A percentile compares a stretch with the other conserved stretches of the same genome.
Conservation (phyloP, 2,888 invertebrate species). For the Isotomurus palustris region DNA sequence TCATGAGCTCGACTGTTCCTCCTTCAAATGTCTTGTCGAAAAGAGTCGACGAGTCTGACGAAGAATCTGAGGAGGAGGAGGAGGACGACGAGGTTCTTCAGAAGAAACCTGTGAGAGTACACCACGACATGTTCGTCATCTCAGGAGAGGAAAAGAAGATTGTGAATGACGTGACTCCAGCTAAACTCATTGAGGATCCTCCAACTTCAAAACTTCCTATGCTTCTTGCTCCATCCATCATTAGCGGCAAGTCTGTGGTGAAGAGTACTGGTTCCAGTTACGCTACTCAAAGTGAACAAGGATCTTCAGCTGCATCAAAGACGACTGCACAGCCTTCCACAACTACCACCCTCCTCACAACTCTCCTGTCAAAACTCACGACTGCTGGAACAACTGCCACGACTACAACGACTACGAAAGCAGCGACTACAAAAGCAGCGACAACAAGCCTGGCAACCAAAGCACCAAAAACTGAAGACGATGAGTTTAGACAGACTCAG, state of each 20-base stretch:
- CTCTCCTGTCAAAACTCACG: too few relatives aligned
- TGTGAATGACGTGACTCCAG: slow-evolving; percentile 6
- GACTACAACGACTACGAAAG: slow-evolving; percentile 13
- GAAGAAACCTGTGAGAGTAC: slow-evolving; percentile 26
- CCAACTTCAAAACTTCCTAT: slow-evolving; percentile 13
- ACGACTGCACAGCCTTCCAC: slow-evolving; percentile 23
- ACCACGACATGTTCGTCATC: slow-evolving; percentile 36
- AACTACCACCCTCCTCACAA: slow-evolving; percentile 17
- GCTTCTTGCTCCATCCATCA: slow-evolving; percentile 26
- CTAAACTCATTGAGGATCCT: background rate
- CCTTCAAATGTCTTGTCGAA: slow-evolving; percentile 5
- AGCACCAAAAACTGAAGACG: slow-evolving; percentile 15
- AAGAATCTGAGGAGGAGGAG: slow-evolving; percentile 25
- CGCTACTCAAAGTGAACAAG: slow-evolving; percentile 3
- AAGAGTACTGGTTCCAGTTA: slow-evolving; percentile 18
- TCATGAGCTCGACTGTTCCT: background rate
- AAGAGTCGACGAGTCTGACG: slow-evolving; percentile 12
- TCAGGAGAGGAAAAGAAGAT: slow-evolving; percentile 32
- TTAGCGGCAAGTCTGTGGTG: slow-evolving; percentile 31
- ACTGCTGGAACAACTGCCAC: slow-evolving; percentile 15
- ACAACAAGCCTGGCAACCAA: slow-evolving; percentile 13
- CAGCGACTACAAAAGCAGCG: slow-evolving; percentile 13
- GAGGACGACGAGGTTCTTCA: slow-evolving; percentile 13
- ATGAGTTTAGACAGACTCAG: slow-evolving; percentile 32
- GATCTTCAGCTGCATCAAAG: slow-evolving; percentile 12